A percentile compares a stretch with the other conserved stretches of the same genome.
Conservation (phyloP, 2,113 vertebrate genomes). For the Siniperca knerii region DNA sequence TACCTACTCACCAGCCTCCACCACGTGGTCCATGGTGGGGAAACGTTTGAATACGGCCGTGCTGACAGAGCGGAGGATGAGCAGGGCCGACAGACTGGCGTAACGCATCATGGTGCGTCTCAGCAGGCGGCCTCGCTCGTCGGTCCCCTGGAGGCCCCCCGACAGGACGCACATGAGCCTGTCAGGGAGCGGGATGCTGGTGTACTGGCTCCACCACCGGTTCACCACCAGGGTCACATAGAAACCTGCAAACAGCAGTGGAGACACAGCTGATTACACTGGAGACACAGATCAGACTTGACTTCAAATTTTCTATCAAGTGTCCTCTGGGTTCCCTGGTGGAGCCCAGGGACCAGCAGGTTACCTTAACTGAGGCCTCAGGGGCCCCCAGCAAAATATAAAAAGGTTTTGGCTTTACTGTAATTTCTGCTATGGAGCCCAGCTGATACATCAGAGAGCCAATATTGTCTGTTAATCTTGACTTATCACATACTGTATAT, state of each 20-base stretch:
- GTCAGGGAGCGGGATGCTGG: slow-evolving; percentile 90
- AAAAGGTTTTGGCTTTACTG: neutral
- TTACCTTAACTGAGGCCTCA: neutral
- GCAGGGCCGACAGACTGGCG: slow-evolving; percentile 89
- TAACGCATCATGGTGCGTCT: slow-evolving; percentile 94
- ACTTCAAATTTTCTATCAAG: no score
- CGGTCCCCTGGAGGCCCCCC: slow-evolving; percentile 87
- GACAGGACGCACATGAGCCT: slow-evolving; percentile 90
- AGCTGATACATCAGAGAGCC: neutral
- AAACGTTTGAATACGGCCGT: slow-evolving; percentile 93
- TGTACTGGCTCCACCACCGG: slow-evolving; percentile 96
- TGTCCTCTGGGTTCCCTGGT: neutral
- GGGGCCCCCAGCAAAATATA: neutral
- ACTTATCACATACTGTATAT: neutral
- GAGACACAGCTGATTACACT: neutral
- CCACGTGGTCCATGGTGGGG: slow-evolving; percentile 94
- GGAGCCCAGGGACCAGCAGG: neutral
- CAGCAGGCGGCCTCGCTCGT: slow-evolving; percentile 90
- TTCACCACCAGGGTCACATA: slow-evolving; percentile 95
- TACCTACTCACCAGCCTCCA: slow-evolving; percentile 89
- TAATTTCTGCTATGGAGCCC: neutral
- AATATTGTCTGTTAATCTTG: neutral
- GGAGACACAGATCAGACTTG: neutral
- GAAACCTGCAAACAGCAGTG: slow-evolving; percentile 85
- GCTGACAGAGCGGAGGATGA: slow-evolving; percentile 94